Base-by-base conservation (phyloP, 1,140 invertebrate species). In the Sinella curviseta region DNA sequence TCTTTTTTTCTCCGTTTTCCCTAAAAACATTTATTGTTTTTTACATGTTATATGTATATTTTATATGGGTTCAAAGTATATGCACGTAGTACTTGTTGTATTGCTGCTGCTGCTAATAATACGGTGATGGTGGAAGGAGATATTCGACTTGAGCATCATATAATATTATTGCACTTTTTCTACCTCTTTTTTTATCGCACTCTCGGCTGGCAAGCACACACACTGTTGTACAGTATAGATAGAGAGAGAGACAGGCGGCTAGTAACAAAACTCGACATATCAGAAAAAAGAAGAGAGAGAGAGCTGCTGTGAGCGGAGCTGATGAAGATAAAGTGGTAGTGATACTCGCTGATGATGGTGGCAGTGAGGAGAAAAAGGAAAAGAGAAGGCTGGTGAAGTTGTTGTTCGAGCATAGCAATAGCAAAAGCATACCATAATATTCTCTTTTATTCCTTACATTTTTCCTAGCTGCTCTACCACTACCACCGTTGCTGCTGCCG, bases 131-230 rank as follows among this genome's bases (percentile, higher is more conserved):
- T 20, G 14, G 57, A 65, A 26, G 24, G 57, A 65, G 57, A 20
- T 48, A 12, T 48, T 48, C 20, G 39, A 20, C 57, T 65, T 48
- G 39, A n/a, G 57, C 57, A 65, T 65, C 57, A 65, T 65, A 65
- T 65, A 65, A 65, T 65, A 65, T 65, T 65, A 65, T 65, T 65
- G 57, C 57, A 65, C 57, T 65, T 65, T 65, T 65, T 65, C 16
- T 65, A n/a, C 16, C 57, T n/a, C 57, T 16, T 26, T 65, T n/a
- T 65, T n/a, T 65, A 48, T 20, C 39, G 39, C 20, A 48, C 20
- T 48, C 8, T 48, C 39, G 39, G 39, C 39, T 48, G 39, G 39
- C 39, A 48, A 12, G 8, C 39, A 48, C 39, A 48, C 39, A 48
- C 39, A 12, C 39, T 20, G 20, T 48, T 48, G 20, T 20, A 48